Evolutionary conservation across 2,888 invertebrate genomes (phyloP).

Genomic region (Abrostola tripartita): DNA sequence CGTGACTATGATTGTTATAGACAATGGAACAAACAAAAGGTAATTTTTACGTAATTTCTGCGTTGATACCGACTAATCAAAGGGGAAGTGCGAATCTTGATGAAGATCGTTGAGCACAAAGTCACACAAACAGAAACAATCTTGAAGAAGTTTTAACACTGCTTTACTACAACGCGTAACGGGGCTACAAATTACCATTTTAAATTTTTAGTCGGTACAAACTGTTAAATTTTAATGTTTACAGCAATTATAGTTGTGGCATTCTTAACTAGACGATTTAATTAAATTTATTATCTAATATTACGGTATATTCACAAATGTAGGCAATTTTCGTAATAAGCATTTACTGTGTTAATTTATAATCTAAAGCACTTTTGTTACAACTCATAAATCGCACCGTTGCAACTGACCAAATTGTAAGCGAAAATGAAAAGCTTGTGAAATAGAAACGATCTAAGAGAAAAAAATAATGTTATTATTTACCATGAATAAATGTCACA

Average conservation of each 20-base stretch:
- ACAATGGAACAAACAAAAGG: constrained; percentile 56
- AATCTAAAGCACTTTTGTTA: constrained; percentile 44
- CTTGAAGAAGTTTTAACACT: neutral
- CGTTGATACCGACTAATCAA: constrained; percentile 36
- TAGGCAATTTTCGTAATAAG: constrained; percentile 29
- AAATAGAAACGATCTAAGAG: constrained; percentile 41
- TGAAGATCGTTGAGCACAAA: constrained; percentile 21
- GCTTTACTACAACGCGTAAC: constrained; percentile 1
- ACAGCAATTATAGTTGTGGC: constrained; percentile 4
- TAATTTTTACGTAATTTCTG: constrained; percentile 53
- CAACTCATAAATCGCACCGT: constrained; percentile 50
- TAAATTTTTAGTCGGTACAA: constrained; percentile 5
- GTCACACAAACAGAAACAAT: constrained; percentile 2
- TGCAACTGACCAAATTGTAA: constrained; percentile 32
- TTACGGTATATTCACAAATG: constrained; percentile 11
- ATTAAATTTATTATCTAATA: constrained; percentile 39
- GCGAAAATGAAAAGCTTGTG: constrained; percentile 45
- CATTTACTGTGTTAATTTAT: constrained; percentile 45
- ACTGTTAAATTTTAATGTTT: constrained; percentile 2
- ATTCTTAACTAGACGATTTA: constrained; percentile 15
- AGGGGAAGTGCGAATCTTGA: constrained; percentile 39
- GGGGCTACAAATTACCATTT: neutral
- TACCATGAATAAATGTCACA: constrained; percentile 51
- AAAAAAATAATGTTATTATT: constrained; percentile 31
- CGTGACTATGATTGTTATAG: constrained; percentile 38